Evolutionary conservation across 2,113 vertebrate species (phyloP), one percentile per base, ranked within the genome.

Genomic region (Eulemur rufifrons): DNA sequence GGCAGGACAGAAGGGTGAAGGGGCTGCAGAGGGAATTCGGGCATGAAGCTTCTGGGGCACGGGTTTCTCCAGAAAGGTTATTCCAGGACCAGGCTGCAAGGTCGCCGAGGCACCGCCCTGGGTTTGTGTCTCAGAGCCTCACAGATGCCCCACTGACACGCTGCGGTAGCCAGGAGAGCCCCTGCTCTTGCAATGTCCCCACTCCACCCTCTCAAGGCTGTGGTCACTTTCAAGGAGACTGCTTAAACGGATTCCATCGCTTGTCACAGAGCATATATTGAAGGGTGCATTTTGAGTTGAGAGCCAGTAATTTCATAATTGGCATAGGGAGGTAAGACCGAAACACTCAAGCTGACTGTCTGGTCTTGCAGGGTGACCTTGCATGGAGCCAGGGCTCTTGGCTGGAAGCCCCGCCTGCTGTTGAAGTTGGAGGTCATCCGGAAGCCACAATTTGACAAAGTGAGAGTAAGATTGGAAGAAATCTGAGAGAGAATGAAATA

Each of bases 61-160:
- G 66, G 47, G 15, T 78, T 77, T 71, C 20, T 1, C 4, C 1
- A 8, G 15, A 59, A 69, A 73, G 6, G 1, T 84, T 21, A 17
- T 6, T 2, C 6, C 42, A 50, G 47, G 1, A 5, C 11, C 32
- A 50, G 81, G 29, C 13, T 73, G 21, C 23, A 59, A 66, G 68
- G 47, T 32, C 3, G 8, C 6, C 5, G 1, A 59, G 52, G 34
- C 29, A 50, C 39, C 1, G 6, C 8, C 50, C 6, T 39, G 61
- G 17, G 21, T 45, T 2, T 13, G 21, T 9, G 42, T 45, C 56
- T 85, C 50, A 20, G 10, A 92, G 8, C 34, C 21, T 13, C n/a
- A 11, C 21, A 7, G 7, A 10, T 0, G 1, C 23, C 34, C 17
- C 52, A 39, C 3, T 4, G 39, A 15, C 8, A 18, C 6, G 3